Evolutionary conservation across 1,140 invertebrate species (phyloP), one percentile per base, ranked within the genome.

Genomic region (Batillaria attramentaria): DNA sequence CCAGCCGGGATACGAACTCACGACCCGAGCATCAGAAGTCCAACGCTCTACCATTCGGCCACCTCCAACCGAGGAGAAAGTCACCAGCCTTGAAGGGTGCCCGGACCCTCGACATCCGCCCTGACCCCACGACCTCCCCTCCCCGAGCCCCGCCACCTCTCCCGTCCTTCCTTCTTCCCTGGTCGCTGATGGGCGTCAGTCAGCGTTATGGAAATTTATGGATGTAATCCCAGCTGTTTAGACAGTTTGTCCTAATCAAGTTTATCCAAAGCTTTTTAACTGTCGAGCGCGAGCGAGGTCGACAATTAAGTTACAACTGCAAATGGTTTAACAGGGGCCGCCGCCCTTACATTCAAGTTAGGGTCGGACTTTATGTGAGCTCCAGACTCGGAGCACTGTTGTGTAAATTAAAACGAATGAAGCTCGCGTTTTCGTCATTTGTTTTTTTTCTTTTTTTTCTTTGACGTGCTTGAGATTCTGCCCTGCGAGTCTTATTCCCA

Each of bases 301-400:
- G 54, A 39, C 35, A 75, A 75, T 65, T 75, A 75, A 75, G 73
- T 75, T 75, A 75, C 73, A 75, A 75, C 73, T 62, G 73, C 73
- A 75, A 75, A 75, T 75, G 73, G 73, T 75, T 75, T 62, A 50
- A 8, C 46, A 31, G 5, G n/a, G 33, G 2, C 33, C 72, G 10
- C 33, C 13, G 46, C 72, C 72, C 43, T 35, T 37, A 37, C 72
- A 57, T 57, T 54, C 60, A 20, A 73, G 50, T 73, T 73, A 57
- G 18, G 46, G 37, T n/a, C 16, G 54, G 24, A 24, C 8, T 72
- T 41, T 20, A 16, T n/a, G 13, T 28, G 70, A 16, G 28, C 31
- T 31, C 42, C 18, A 20, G 33, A 20, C 18, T 75, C 60, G 62
- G 35, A 62, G 24, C 54, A 75, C 62, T 75, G 73, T 75, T 65